Conservation (phyloP, 2,113 vertebrate species). For the Plectropomus leopardus region DNA sequence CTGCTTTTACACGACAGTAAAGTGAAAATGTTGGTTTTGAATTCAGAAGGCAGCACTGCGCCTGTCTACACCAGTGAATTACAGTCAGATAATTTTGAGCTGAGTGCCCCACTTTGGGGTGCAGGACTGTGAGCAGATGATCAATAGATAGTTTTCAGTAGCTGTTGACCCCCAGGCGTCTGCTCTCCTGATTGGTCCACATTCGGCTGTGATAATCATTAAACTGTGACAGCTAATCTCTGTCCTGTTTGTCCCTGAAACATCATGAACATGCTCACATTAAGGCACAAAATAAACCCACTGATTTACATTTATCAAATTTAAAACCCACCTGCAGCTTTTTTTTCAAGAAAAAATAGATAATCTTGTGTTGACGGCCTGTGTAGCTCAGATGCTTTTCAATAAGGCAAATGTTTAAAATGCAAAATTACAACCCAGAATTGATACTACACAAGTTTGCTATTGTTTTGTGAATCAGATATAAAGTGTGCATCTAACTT, state of each 20-base stretch:
- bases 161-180: slow-evolving; percentile 61
- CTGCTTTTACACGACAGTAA: background rate
- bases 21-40: background rate
- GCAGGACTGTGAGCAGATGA: slow-evolving; percentile 38
- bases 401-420: background rate
- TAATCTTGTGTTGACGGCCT: background rate
- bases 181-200: slow-evolving; percentile 59
- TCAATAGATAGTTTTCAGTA: slow-evolving; percentile 71
- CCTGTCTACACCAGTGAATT: slow-evolving; percentile 7
- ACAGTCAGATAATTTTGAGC: slow-evolving; percentile 4
- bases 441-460: background rate
- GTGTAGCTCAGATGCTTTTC: background rate
- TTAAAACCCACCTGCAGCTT: background rate
- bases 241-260: slow-evolving; percentile 48
- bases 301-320: background rate
- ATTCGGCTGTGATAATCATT: slow-evolving; percentile 73
- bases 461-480: background rate
- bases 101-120: slow-evolving; percentile 42
- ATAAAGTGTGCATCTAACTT: background rate
- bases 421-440: background rate
- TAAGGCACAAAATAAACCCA: background rate
- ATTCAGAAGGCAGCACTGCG: background rate
- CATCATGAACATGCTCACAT: background rate
- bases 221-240: slow-evolving; percentile 62
- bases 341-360: background rate